phyloP scores from a whole-genome alignment of 2,797 vertebrate genomes.

The Phoeniculus purpureus region DNA sequence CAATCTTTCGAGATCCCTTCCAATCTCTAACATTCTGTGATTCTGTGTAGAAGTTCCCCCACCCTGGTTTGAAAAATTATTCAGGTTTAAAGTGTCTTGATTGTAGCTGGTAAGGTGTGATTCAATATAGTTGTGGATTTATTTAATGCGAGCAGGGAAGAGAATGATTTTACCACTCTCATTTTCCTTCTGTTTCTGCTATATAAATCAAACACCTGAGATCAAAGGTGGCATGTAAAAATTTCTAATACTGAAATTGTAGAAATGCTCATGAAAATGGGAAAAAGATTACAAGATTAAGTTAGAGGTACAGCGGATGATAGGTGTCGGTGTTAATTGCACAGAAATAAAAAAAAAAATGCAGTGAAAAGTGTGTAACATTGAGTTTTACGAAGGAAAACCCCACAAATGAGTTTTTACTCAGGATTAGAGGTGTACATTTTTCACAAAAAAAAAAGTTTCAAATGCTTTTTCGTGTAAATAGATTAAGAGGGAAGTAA shows the following conservation, averaged over 20 bases:
- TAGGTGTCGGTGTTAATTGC: background rate
- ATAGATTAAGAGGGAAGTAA: background rate
- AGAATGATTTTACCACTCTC: background rate
- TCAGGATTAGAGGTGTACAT: background rate
- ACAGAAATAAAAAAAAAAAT: background rate
- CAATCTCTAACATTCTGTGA: no score
- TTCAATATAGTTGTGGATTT: background rate
- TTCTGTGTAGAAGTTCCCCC: no score
- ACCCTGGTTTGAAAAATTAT: background rate
- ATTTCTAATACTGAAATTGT: background rate
- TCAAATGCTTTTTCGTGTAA: background rate
- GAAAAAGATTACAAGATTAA: background rate
- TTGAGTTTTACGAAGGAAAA: no score
- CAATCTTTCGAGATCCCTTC: no score
- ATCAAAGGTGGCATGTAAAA: background rate
- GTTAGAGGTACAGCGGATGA: background rate
- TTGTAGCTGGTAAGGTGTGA: background rate
- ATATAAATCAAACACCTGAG: background rate
- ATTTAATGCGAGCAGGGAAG: background rate
- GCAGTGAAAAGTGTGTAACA: background rate
- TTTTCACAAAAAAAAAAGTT: background rate
- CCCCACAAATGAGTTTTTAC: background rate
- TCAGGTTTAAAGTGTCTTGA: background rate
- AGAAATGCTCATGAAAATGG: background rate
- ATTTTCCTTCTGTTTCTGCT: background rate